These are phyloP conservation scores for Cariama cristata DNA, from an alignment of 2,113 vertebrate species.

Conservation along the genomic window DNA sequence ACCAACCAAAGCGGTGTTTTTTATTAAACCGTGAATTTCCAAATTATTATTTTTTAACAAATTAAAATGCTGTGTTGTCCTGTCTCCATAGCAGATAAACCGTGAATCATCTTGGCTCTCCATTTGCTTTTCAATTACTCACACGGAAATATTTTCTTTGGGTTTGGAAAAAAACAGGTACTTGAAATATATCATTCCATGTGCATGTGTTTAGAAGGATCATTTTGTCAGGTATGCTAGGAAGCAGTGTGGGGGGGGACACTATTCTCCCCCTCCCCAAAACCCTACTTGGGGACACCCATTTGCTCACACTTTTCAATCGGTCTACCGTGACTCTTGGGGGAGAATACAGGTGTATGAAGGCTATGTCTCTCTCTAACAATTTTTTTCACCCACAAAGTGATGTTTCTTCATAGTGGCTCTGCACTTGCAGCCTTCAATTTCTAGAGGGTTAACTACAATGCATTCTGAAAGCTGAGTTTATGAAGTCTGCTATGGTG, in stretches of 20 bases:
- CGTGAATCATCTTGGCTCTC: not conserved
- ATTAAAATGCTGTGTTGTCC: not conserved
- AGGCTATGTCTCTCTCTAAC: not conserved
- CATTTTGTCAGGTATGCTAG: not conserved
- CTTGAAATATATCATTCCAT: not conserved
- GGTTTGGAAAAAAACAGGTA: not conserved
- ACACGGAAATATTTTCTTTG: not conserved
- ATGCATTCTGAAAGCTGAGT: not conserved
- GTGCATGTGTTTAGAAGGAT: not conserved
- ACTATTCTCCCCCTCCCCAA: not conserved
- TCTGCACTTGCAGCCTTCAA: not conserved
- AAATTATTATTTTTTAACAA: not conserved
- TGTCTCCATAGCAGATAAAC: not conserved
- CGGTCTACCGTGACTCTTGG: not conserved
- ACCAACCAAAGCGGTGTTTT: not conserved
- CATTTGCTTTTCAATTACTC: not conserved
- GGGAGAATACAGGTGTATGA: fast-evolving
- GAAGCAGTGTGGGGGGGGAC: fast-evolving
- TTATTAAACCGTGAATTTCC: not conserved
- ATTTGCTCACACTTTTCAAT: not conserved
- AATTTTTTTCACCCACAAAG: not conserved
- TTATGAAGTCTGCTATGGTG: not conserved
- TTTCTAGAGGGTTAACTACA: not conserved
- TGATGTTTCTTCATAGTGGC: not conserved
- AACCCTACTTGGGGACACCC: fast-evolving